Evolutionary conservation across 2,113 vertebrate genomes (phyloP).

Genomic region (Craseonycteris thonglongyai): DNA sequence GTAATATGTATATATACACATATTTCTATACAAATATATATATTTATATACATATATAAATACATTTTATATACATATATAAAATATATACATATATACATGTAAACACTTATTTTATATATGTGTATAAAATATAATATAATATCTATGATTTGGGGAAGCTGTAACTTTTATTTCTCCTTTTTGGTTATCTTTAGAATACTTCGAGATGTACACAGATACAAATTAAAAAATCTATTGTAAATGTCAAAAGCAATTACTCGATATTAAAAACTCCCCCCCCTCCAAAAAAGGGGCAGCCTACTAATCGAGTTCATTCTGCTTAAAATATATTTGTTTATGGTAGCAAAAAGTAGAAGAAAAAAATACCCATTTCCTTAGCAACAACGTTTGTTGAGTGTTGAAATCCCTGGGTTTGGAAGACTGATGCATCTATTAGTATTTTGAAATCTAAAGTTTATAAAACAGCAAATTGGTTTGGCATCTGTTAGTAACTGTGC

Average conservation of each 20-base stretch:
- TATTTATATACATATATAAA: not conserved
- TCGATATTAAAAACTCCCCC: not conserved
- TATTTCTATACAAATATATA: not conserved
- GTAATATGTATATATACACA: not conserved
- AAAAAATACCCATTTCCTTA: not conserved
- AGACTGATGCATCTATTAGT: not conserved
- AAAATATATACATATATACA: not conserved
- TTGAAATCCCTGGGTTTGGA: not conserved
- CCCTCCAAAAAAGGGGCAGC: not conserved
- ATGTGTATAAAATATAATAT: not conserved
- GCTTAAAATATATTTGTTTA: not conserved
- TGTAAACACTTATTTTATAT: not conserved
- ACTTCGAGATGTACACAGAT: not conserved
- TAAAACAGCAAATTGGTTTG: conserved; percentile 32
- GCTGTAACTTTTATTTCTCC: not conserved
- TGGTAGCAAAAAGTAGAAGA: not conserved
- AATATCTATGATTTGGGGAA: not conserved
- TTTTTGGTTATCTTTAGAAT: not conserved
- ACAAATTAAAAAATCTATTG: not conserved
- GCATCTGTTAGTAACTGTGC: not conserved
- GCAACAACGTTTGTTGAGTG: not conserved
- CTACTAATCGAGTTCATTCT: not conserved
- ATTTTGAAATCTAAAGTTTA: conserved; percentile 32
- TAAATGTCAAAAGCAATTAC: not conserved
- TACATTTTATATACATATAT: not conserved